phyloP scores from a whole-genome alignment of 2,888 invertebrate species.

The Drosophila flavopinicola region DNA sequence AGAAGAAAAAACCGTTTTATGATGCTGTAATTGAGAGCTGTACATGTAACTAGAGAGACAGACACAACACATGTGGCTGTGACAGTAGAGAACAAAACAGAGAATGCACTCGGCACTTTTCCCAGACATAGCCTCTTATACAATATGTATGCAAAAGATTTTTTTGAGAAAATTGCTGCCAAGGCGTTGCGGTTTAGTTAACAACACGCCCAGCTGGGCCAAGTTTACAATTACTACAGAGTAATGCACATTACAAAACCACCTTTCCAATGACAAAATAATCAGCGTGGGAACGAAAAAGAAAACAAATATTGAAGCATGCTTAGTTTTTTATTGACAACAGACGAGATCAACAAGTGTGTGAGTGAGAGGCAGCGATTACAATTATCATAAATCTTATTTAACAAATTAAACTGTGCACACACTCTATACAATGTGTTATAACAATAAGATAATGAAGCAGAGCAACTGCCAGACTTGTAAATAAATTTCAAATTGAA shows the following conservation, averaged over 20 bases:
- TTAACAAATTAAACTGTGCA: constrained; percentile 63
- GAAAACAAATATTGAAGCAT: constrained; percentile 24
- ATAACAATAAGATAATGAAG: constrained; percentile 29
- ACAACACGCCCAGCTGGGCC: constrained; percentile 41
- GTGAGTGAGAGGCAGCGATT: constrained; percentile 6
- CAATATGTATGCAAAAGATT: constrained; percentile 48
- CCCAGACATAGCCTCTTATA: constrained; percentile 35
- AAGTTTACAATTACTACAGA: constrained; percentile 43
- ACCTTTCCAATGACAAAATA: constrained; percentile 44
- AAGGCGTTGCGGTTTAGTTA: constrained; percentile 36
- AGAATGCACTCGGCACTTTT: constrained; percentile 23
- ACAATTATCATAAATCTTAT: constrained; percentile 68
- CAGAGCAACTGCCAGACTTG: constrained; percentile 4
- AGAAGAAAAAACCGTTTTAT: constrained; percentile 48
- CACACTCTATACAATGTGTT: constrained; percentile 33
- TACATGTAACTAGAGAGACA: constrained; percentile 35
- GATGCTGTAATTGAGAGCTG: constrained; percentile 55
- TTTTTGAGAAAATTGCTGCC: constrained; percentile 23
- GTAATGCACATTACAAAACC: constrained; percentile 8
- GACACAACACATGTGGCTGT: constrained; percentile 24
- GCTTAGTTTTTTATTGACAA: constrained; percentile 36
- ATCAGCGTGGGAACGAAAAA: constrained; percentile 68
- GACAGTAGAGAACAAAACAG: constrained; percentile 12
- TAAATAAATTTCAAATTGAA: constrained; percentile 48
- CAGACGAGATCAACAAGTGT: neutral